Evolutionary conservation across 2,797 vertebrate species (phyloP).

Genomic region (Fratercula arctica): DNA sequence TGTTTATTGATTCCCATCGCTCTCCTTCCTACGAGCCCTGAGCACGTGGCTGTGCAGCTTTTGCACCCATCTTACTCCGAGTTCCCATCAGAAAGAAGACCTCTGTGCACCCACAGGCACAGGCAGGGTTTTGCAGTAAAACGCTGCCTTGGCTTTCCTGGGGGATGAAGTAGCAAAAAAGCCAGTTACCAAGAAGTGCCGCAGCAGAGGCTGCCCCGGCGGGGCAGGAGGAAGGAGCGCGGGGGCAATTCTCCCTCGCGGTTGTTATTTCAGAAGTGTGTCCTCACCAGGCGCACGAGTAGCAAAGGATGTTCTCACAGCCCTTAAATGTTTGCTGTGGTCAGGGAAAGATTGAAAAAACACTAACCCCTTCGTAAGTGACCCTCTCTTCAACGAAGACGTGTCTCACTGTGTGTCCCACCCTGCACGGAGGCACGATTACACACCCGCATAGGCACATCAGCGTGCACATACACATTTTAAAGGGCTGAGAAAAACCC

Average conservation of each 20-base stretch:
- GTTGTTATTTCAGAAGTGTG: not conserved
- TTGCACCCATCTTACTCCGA: not conserved
- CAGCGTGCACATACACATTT: rapidly evolving
- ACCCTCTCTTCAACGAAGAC: not conserved
- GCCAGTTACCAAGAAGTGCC: not conserved
- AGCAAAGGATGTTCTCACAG: constrained; percentile 57
- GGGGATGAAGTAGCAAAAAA: not conserved
- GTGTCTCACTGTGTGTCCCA: not conserved
- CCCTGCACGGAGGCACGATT: not conserved
- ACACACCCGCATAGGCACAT: not conserved
- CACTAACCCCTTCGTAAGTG: not conserved
- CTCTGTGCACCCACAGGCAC: not conserved
- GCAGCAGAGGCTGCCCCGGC: not conserved
- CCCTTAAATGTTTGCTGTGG: constrained; percentile 2
- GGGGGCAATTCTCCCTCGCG: not conserved
- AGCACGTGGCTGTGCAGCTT: not conserved
- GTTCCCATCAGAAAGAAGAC: not conserved
- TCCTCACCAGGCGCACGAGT: not conserved
- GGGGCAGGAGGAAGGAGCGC: not conserved
- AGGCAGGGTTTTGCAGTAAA: not conserved
- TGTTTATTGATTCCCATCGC: not conserved
- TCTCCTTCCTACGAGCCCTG: not conserved
- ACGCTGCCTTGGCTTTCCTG: not conserved
- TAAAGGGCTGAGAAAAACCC: not conserved
- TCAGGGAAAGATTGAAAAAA: not conserved